Evolutionary conservation across 2,797 vertebrate genomes (phyloP).

Genomic region (Characodon lateralis): DNA sequence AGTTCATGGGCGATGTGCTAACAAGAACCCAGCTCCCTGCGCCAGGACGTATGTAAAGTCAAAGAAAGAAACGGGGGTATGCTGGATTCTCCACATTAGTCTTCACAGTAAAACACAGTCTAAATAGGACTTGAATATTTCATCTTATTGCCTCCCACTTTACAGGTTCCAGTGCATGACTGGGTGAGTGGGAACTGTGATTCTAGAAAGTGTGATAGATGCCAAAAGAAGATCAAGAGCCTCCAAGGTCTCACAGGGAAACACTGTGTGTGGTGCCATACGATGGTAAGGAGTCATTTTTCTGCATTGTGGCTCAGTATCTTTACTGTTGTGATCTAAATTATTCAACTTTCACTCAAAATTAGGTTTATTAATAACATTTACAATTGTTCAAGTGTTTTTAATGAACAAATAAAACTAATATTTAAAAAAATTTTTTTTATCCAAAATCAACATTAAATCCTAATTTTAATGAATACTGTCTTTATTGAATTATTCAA

Average conservation of each 20-base stretch:
- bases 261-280: conserved; percentile 93
- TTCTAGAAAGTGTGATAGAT: conserved; percentile 86
- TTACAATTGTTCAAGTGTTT: not conserved
- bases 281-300: conserved; percentile 80
- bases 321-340: not conserved
- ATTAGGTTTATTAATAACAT: not conserved
- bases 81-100: conserved; percentile 41
- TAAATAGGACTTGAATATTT: conserved; percentile 2
- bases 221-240: conserved; percentile 93
- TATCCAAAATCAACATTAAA: too few relatives aligned
- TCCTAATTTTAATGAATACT: too few relatives aligned
- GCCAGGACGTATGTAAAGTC: conserved; percentile 93
- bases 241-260: conserved; percentile 89
- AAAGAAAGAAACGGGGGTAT: conserved; percentile 90
- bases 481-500: too few relatives aligned
- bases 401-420: not conserved
- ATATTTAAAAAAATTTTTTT: too few relatives aligned
- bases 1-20: conserved; percentile 91
- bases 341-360: not conserved
- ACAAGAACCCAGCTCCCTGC: conserved; percentile 86
- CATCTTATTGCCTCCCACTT: conserved; percentile 33
- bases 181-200: conserved; percentile 93
- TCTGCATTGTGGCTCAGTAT: not conserved
- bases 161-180: conserved; percentile 86
- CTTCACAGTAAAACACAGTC: conserved; percentile 6